Conservation (phyloP, 2,888 invertebrate genomes). For the Listrodromus nycthemerus region DNA sequence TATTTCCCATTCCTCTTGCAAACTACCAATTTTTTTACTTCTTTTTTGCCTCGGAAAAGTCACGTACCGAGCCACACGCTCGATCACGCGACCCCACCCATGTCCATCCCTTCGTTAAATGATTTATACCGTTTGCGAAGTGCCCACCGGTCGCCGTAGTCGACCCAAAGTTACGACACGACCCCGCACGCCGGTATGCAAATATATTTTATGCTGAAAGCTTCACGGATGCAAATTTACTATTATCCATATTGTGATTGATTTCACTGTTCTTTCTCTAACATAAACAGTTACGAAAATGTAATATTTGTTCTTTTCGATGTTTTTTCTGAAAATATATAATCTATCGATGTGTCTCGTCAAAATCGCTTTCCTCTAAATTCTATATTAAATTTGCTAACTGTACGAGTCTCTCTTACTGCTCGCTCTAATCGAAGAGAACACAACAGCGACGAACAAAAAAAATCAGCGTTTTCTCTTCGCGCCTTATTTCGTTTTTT, state of each 20-base stretch:
- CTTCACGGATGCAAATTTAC: constrained; percentile 35
- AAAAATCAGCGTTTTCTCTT: neutral
- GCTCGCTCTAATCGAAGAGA: neutral
- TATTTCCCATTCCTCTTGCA: neutral
- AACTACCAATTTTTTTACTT: neutral
- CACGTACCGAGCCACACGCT: constrained; percentile 18
- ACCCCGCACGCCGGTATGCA: neutral
- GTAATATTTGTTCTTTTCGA: constrained; percentile 28
- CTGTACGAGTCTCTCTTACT: neutral
- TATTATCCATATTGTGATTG: constrained; percentile 31
- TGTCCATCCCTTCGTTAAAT: constrained; percentile 35
- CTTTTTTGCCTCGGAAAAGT: constrained; percentile 22
- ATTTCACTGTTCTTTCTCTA: constrained; percentile 26
- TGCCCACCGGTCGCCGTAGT: neutral
- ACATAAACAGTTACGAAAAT: constrained; percentile 6
- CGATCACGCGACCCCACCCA: constrained; percentile 18
- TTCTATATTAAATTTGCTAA: constrained; percentile 22
- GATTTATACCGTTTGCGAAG: constrained; percentile 32
- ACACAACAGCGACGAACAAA: neutral
- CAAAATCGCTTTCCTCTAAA: constrained; percentile 6
- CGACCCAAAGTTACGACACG: constrained; percentile 17
- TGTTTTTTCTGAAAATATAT: neutral
- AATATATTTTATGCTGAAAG: neutral
- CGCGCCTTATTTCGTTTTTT: neutral
- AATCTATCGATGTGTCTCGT: neutral